Evolutionary conservation across 2,113 vertebrate genomes (phyloP).

Genomic region (Tor tambroides): DNA sequence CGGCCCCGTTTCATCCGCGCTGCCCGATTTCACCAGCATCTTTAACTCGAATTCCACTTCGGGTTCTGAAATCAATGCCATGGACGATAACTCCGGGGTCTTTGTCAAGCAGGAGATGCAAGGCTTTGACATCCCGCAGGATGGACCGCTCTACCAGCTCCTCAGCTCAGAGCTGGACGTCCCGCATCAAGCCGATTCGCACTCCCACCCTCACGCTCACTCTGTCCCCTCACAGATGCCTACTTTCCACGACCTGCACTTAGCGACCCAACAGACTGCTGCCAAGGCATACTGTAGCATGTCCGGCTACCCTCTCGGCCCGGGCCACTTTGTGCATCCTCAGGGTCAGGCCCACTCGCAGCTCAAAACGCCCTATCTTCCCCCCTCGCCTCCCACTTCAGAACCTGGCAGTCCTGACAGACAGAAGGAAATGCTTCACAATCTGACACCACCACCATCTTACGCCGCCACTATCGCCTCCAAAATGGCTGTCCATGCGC

Average conservation of each 20-base stretch:
- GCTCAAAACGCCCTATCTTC: constrained; percentile 88
- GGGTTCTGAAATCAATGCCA: constrained; percentile 51
- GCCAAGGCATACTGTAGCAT: constrained; percentile 89
- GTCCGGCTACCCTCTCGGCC: constrained; percentile 72
- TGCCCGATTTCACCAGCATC: constrained; percentile 96
- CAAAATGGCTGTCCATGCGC: constrained; percentile 86
- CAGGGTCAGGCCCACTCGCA: constrained; percentile 66
- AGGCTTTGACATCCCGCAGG: constrained; percentile 82
- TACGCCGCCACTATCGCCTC: constrained; percentile 96
- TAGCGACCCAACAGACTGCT: constrained; percentile 81
- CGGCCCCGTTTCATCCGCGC: constrained; percentile 77
- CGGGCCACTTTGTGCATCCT: constrained; percentile 60
- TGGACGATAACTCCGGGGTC: constrained; percentile 81
- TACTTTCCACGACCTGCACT: constrained; percentile 79
- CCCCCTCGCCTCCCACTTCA: constrained; percentile 94
- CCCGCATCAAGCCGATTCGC: constrained; percentile 73
- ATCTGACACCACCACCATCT: constrained; percentile 93
- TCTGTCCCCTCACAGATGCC: constrained; percentile 80
- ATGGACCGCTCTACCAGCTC: constrained; percentile 92
- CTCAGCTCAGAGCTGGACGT: constrained; percentile 90
- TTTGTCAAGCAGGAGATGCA: constrained; percentile 97
- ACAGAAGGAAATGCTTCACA: constrained; percentile 94
- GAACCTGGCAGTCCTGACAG: constrained; percentile 96
- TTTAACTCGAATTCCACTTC: constrained; percentile 84
- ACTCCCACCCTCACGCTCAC: constrained; percentile 70